These are phyloP conservation scores for Wasmannia auropunctata DNA, from an alignment of 1,140 invertebrate species.

Conservation along the genomic window DNA sequence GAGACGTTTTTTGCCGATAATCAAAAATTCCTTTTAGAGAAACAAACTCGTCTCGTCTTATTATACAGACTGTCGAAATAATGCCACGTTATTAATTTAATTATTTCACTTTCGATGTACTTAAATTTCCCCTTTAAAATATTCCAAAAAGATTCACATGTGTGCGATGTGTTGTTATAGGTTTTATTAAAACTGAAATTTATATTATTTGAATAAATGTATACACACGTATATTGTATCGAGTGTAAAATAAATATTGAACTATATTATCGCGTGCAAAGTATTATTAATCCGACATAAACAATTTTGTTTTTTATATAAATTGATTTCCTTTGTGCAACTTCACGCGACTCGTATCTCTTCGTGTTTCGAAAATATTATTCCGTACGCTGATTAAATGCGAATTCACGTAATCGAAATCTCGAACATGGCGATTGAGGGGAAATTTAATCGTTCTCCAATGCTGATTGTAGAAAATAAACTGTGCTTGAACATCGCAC, in stretches of 20 bases:
- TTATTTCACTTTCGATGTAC: neutral
- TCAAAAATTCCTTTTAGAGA: neutral
- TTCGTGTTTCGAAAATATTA: neutral
- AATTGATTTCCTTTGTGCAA: neutral
- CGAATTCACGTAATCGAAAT: neutral
- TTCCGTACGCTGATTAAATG: neutral
- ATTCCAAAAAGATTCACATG: neutral
- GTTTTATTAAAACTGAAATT: neutral
- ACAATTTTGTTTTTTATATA: neutral
- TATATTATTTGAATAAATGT: neutral
- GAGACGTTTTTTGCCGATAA: neutral
- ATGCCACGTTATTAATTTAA: neutral
- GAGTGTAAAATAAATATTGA: neutral
- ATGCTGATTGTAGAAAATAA: constrained; percentile 6
- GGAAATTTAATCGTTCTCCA: constrained; percentile 3
- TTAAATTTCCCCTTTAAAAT: neutral
- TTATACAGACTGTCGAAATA: neutral
- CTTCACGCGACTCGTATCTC: neutral
- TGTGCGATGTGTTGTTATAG: neutral
- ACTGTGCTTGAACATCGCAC: neutral
- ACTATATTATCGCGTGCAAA: neutral
- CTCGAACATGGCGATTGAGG: neutral
- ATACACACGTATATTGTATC: neutral
- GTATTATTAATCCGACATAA: neutral
- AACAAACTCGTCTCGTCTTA: neutral